A percentile compares a stretch with the other conserved stretches of the same genome.
phyloP scores from a whole-genome alignment of 2,797 vertebrate genomes.

The Gephyroberyx darwinii region DNA sequence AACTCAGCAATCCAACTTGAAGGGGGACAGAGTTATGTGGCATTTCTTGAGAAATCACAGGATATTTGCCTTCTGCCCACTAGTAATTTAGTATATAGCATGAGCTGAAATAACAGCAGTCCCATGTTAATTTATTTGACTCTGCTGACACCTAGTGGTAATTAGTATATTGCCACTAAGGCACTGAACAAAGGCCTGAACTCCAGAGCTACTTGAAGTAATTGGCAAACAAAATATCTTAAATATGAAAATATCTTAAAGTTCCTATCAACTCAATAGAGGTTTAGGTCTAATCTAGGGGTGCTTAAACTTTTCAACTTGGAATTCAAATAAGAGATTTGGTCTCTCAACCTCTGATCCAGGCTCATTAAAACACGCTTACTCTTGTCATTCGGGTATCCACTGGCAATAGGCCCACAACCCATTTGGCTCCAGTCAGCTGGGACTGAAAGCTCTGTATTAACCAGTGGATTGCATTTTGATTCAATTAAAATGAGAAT shows the following conservation, averaged over 20 bases:
- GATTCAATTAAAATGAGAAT: not conserved
- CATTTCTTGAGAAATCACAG: not conserved
- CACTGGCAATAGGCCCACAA: not conserved
- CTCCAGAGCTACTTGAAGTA: not conserved
- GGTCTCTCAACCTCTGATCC: not conserved
- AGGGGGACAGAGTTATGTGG: not conserved
- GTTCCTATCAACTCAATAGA: too few relatives aligned
- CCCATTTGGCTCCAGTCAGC: not conserved
- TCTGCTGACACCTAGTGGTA: constrained; percentile 69
- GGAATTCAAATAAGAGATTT: not conserved
- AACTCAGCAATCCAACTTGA: not conserved
- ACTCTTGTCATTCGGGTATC: not conserved
- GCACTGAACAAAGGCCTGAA: not conserved
- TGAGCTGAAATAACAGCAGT: not conserved
- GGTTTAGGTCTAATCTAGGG: too few relatives aligned
- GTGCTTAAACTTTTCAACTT: not conserved
- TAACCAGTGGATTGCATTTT: not conserved
- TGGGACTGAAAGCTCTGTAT: not conserved
- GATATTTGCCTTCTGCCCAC: not conserved
- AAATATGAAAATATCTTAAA: too few relatives aligned
- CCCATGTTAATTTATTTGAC: not conserved
- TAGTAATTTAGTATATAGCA: not conserved
- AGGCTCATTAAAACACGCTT: too few relatives aligned
- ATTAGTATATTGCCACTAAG: not conserved
- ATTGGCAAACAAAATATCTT: too few relatives aligned